Evolutionary conservation across 2,797 vertebrate species (phyloP).

Genomic region (Sebastes taczanowskii): DNA sequence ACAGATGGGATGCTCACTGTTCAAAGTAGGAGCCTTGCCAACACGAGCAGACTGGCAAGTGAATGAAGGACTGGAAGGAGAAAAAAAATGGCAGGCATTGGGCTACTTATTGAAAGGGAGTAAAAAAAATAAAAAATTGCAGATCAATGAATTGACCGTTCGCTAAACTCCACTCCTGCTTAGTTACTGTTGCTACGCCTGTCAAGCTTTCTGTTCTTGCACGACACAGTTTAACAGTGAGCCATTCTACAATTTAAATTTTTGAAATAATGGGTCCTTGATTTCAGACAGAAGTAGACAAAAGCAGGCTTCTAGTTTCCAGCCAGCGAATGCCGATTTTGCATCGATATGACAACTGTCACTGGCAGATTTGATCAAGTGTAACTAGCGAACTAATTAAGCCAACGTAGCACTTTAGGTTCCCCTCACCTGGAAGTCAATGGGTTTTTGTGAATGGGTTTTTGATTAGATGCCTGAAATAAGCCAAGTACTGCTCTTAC

Average conservation of each 20-base stretch:
- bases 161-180: background rate
- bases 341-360: background rate
- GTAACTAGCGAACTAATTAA: background rate
- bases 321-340: background rate
- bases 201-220: background rate
- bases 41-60: slow-evolving; percentile 49
- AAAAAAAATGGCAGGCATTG: background rate
- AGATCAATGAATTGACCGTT: slow-evolving; percentile 6
- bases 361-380: background rate
- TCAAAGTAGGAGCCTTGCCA: slow-evolving; percentile 45
- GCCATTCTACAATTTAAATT: background rate
- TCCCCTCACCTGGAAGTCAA: too few species aligned
- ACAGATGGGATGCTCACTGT: slow-evolving; percentile 66
- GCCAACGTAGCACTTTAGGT: background rate
- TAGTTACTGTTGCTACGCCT: background rate
- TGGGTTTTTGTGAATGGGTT: too few species aligned
- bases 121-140: background rate
- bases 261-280: background rate
- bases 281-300: background rate
- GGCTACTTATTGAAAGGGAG: background rate
- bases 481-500: too few species aligned
- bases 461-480: too few species aligned
- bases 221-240: background rate
- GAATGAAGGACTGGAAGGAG: slow-evolving; percentile 22
- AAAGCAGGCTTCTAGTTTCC: background rate